Conservation (phyloP, 2,113 vertebrate genomes). For the Chrysemys picta region DNA sequence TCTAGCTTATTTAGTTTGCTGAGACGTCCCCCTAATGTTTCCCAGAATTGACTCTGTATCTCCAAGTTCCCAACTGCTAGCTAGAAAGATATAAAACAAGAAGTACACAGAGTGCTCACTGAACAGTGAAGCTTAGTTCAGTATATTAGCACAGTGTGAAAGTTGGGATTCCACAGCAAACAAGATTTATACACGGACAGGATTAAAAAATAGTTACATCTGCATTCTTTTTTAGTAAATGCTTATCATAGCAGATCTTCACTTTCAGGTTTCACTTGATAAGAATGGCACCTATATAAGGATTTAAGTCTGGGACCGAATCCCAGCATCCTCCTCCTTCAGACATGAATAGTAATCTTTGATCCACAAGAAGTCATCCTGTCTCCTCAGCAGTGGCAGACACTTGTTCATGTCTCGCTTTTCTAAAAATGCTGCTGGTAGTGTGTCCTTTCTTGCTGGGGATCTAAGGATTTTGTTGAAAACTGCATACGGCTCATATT, state of each 20-base stretch:
- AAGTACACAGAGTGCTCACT: not conserved
- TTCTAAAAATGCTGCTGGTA: not conserved
- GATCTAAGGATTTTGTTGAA: not conserved
- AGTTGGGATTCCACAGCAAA: not conserved
- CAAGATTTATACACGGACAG: not conserved
- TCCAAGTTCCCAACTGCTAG: slow-evolving; percentile 23
- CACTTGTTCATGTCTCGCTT: not conserved
- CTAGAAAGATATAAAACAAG: slow-evolving; percentile 2
- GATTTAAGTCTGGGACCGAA: not conserved
- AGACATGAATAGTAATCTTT: not conserved
- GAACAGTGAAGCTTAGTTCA: not conserved
- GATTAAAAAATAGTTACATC: not conserved
- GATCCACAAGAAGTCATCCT: not conserved
- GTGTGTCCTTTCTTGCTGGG: not conserved
- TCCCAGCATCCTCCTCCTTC: not conserved
- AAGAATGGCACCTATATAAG: not conserved
- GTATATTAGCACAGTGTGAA: not conserved
- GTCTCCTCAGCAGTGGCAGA: not conserved
- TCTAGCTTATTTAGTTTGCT: slow-evolving; percentile 37
- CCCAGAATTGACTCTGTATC: slow-evolving; percentile 28
- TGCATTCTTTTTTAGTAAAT: not conserved
- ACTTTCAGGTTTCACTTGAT: not conserved
- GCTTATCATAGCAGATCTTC: not conserved
- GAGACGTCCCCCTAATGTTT: slow-evolving; percentile 15
- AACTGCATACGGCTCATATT: not conserved